Conservation (phyloP, 2,797 vertebrate species). For the Sebastes baramenuke region DNA sequence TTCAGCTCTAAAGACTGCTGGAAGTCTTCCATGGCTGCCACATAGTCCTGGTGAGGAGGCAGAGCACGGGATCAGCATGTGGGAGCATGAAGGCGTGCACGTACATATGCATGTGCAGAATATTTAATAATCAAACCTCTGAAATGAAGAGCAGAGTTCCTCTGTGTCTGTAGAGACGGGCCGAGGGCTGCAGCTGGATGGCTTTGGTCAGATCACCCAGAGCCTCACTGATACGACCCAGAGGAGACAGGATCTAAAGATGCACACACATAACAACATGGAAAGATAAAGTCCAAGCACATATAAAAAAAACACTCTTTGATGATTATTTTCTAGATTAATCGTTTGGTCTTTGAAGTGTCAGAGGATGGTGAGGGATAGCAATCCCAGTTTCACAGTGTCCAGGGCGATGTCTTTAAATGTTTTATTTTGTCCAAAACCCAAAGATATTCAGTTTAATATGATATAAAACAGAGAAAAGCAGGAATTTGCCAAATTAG, state of each 20-base stretch:
- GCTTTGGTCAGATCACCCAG: conserved; percentile 94
- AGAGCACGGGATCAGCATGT: background rate
- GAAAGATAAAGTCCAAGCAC: background rate
- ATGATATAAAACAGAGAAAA: too few species aligned
- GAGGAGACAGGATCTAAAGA: conserved; percentile 92
- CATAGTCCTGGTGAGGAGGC: conserved; percentile 87
- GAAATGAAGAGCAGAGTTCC: conserved; percentile 97
- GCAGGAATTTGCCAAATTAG: too few species aligned
- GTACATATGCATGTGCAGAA: background rate
- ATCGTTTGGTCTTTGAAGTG: rapidly evolving
- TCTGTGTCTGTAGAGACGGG: conserved; percentile 93
- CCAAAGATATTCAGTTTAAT: too few species aligned
- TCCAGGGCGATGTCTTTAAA: too few species aligned
- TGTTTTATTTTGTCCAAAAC: too few species aligned
- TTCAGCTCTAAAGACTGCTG: conserved; percentile 94
- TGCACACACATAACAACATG: background rate
- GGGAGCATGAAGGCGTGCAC: background rate
- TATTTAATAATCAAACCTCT: conserved; percentile 82
- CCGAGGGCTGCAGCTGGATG: conserved; percentile 94
- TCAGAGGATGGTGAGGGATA: too few species aligned
- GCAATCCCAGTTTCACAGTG: too few species aligned
- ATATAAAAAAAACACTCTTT: too few species aligned
- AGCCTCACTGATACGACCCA: conserved; percentile 97
- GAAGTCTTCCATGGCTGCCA: conserved; percentile 95
- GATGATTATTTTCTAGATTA: too few species aligned